Evolutionary conservation across 2,888 invertebrate species (phyloP).

Genomic region (Ametastegia equiseti): DNA sequence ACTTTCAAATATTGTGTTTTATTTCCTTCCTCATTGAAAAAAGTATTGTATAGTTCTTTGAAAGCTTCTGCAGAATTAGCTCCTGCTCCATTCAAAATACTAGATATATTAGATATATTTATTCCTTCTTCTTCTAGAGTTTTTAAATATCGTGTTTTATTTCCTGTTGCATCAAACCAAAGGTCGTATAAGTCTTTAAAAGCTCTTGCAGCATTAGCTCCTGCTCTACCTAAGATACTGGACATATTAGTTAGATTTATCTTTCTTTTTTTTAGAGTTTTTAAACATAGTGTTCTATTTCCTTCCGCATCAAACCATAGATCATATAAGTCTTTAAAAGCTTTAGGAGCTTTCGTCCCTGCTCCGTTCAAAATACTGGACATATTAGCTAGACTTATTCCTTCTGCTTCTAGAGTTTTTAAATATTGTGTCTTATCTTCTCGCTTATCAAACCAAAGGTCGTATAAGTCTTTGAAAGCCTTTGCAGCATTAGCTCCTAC

Average conservation of each 20-base stretch:
- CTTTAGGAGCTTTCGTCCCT: conserved; percentile 58
- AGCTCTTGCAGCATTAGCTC: conserved; percentile 52
- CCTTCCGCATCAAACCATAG: conserved; percentile 63
- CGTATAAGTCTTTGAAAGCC: neutral
- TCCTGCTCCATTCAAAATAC: conserved; percentile 55
- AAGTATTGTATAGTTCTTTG: conserved; percentile 56
- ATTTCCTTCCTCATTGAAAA: too few relatives aligned
- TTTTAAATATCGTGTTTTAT: conserved; percentile 56
- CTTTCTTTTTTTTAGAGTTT: conserved; percentile 56
- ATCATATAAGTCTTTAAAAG: conserved; percentile 65
- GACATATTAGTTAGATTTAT: conserved; percentile 57
- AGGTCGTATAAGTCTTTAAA: conserved; percentile 50
- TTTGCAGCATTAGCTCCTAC: too few relatives aligned
- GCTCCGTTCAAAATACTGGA: conserved; percentile 55
- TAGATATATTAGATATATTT: conserved; percentile 42
- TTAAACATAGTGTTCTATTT: conserved; percentile 54
- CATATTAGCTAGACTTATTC: conserved; percentile 43
- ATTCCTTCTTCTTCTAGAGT: conserved; percentile 57
- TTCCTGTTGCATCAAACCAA: conserved; percentile 58
- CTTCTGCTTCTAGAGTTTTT: conserved; percentile 39
- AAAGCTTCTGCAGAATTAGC: conserved; percentile 54
- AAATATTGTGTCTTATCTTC: conserved; percentile 39
- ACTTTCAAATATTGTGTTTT: conserved; percentile 44
- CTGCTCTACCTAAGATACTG: conserved; percentile 60
- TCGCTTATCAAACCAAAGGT: conserved; percentile 23